Conservation (phyloP, 2,113 vertebrate genomes). For the Datnioides undecimradiatus region DNA sequence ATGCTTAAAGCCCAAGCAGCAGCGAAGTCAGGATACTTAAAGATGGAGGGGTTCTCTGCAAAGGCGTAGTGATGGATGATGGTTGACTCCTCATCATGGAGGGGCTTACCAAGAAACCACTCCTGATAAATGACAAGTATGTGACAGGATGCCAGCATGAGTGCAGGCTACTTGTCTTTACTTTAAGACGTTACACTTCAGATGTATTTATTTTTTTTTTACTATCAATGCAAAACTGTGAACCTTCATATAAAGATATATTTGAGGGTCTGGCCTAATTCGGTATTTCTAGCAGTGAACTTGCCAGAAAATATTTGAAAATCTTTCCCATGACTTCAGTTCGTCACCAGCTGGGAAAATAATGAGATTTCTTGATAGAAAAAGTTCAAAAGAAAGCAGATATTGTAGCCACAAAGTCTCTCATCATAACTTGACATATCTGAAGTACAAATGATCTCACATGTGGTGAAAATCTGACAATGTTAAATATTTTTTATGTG, state of each 20-base stretch:
- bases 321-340: conserved; percentile 11
- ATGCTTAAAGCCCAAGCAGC: conserved; percentile 95
- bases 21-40: conserved; percentile 96
- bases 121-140: conserved; percentile 82
- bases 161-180: background rate
- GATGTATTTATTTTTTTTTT: background rate
- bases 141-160: conserved; percentile 40
- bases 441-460: conserved; percentile 7
- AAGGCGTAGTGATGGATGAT: conserved; percentile 99
- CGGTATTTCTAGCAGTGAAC: background rate
- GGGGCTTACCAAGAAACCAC: conserved; percentile 95
- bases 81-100: conserved; percentile 95
- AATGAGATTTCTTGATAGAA: conserved; percentile 36
- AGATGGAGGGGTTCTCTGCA: conserved; percentile 92
- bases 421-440: conserved; percentile 28
- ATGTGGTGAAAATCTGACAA: background rate
- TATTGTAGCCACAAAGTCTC: conserved; percentile 25
- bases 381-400: conserved; percentile 35
- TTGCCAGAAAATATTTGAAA: conserved; percentile 43
- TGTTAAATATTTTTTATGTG: too few species aligned
- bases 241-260: conserved; percentile 7
- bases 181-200: background rate
- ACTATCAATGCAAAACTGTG: background rate
- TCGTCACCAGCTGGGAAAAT: conserved; percentile 36
- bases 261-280: conserved; percentile 30